Percentiles rank a stretch among this genome's conserved stretches.
These are phyloP conservation scores for Cottoperca gobio DNA, from an alignment of 2,797 vertebrate species.

Conservation along the genomic window DNA sequence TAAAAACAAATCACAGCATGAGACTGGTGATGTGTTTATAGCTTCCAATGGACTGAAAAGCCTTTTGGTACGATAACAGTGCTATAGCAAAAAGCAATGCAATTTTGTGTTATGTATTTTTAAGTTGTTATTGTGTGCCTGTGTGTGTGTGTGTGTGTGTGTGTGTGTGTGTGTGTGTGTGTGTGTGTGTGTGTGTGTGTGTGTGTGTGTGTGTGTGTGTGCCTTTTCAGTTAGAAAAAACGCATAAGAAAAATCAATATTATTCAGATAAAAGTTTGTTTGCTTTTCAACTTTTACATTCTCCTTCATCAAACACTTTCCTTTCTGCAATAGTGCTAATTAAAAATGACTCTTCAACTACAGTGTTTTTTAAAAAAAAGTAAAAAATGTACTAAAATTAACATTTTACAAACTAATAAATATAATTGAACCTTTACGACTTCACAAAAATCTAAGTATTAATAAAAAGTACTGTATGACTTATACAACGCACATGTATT, in stretches of 20 bases:
- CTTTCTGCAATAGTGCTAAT: not conserved
- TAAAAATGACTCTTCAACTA: not conserved
- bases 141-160: no score
- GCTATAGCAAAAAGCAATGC: constrained; percentile 12
- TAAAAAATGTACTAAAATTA: not conserved
- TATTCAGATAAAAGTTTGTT: not conserved
- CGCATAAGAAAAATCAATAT: no score
- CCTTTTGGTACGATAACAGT: no score
- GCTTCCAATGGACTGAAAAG: constrained; percentile 40
- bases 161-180: no score
- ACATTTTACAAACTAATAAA: no score
- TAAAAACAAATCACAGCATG: constrained; percentile 49
- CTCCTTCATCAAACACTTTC: not conserved
- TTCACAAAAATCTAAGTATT: not conserved
- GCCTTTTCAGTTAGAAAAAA: no score
- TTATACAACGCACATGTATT: not conserved
- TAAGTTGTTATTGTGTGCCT: not conserved
- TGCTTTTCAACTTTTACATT: not conserved
- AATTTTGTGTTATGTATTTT: no score
- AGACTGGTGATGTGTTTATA: constrained; percentile 36
- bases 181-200: no score
- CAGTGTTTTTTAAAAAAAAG: not conserved
- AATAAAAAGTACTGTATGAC: not conserved
- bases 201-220: no score
- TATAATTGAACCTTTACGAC: no score